Conservation (phyloP, 2,797 vertebrate genomes). For the Cyprinella venusta region DNA sequence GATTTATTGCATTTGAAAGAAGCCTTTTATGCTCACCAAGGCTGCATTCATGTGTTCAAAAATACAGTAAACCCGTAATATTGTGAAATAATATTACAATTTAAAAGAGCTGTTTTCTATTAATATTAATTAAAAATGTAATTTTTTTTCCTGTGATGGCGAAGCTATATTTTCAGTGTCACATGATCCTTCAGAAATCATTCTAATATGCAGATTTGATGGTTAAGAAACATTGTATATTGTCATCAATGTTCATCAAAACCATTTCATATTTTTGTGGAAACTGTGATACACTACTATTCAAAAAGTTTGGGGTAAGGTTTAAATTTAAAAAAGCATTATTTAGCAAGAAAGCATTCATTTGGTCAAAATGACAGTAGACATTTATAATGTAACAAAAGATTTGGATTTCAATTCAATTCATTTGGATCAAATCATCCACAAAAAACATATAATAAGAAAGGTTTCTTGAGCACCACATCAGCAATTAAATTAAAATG, state of each 20-base stretch:
- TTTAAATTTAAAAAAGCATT: neutral
- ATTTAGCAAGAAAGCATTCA: neutral
- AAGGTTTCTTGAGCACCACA: no score
- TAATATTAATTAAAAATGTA: neutral
- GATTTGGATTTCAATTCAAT: neutral
- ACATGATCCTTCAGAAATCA: neutral
- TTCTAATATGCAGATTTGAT: neutral
- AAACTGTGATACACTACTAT: neutral
- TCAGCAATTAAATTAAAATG: no score
- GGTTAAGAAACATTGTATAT: neutral
- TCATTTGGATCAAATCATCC: no score
- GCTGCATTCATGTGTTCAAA: neutral
- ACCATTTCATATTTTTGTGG: neutral
- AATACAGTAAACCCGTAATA: neutral
- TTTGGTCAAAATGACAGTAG: no score
- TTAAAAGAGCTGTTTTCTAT: neutral
- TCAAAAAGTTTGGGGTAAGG: neutral
- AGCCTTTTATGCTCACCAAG: neutral
- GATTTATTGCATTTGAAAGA: neutral
- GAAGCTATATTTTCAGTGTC: neutral
- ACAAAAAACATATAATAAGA: no score
- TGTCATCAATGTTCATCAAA: neutral
- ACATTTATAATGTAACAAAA: neutral
- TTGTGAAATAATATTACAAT: no score
- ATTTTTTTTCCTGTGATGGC: neutral